Percentiles rank a stretch among this genome's conserved stretches.
phyloP scores from a whole-genome alignment of 1,140 invertebrate genomes.

The Proales similis region DNA sequence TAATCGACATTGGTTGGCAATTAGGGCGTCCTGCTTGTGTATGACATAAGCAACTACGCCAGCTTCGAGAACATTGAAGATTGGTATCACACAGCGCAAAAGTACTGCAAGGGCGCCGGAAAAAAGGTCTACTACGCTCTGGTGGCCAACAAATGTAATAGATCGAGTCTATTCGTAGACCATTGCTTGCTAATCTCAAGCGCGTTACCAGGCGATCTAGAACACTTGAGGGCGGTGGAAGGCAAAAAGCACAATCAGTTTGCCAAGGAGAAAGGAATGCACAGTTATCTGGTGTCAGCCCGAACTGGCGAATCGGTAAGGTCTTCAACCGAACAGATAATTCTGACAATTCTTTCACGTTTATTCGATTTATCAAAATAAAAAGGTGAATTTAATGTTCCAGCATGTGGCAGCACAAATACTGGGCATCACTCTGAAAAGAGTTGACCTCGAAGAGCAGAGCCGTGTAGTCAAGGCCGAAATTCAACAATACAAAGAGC shows the following conservation, averaged over 20 bases:
- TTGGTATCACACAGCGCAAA: constrained; percentile 65
- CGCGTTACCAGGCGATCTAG: constrained; percentile 63
- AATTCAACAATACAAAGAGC: constrained; percentile 46
- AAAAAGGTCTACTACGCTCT: constrained; percentile 63
- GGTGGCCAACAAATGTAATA: constrained; percentile 74
- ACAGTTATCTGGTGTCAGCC: constrained; percentile 70
- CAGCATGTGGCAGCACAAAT: constrained; percentile 63
- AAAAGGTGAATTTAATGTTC: constrained; percentile 59
- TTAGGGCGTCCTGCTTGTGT: constrained; percentile 72
- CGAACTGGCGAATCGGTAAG: constrained; percentile 78
- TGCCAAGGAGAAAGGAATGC: constrained; percentile 66
- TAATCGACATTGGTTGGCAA: constrained; percentile 44
- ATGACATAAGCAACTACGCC: constrained; percentile 72
- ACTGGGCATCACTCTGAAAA: constrained; percentile 60
- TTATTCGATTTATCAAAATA: too few species aligned
- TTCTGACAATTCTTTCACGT: too few species aligned
- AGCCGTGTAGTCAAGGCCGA: constrained; percentile 63
- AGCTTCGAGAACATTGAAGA: constrained; percentile 70
- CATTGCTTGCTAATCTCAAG: background rate
- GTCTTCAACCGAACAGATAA: constrained; percentile 43
- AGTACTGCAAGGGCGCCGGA: constrained; percentile 56
- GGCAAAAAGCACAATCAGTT: constrained; percentile 70
- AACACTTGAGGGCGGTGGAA: constrained; percentile 72
- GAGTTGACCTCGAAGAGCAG: constrained; percentile 62
- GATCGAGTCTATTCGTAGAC: background rate